These are phyloP conservation scores for Habroteleia sp. DNA, from an alignment of 2,888 invertebrate genomes.

Conservation along the genomic window DNA sequence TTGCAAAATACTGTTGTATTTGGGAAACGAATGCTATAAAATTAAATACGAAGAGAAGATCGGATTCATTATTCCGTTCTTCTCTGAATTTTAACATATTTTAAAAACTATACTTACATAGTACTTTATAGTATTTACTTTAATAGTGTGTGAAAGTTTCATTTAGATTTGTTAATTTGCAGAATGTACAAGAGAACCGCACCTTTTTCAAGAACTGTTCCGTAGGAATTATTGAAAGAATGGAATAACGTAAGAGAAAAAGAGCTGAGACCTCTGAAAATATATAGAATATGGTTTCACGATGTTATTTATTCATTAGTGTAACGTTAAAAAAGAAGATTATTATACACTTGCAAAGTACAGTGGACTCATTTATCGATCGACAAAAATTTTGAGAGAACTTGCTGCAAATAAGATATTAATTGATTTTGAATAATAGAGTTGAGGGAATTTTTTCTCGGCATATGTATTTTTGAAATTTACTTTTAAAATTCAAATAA, in stretches of 20 bases:
- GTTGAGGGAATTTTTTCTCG: no score
- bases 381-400: no score
- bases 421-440: no score
- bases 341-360: no score
- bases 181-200: slow-evolving; percentile 12
- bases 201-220: slow-evolving; percentile 5
- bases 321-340: no score
- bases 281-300: no score
- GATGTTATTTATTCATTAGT: no score
- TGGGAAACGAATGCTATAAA: slow-evolving; percentile 16
- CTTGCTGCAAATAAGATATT: no score
- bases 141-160: slow-evolving; percentile 24
- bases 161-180: slow-evolving; percentile 22
- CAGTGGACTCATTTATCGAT: no score
- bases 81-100: slow-evolving; percentile 18
- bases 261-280: not conserved
- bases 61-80: slow-evolving; percentile 5
- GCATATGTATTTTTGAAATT: no score
- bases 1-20: not conserved
- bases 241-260: not conserved
- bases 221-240: not conserved
- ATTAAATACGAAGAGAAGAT: not conserved
- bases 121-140: slow-evolving; percentile 7
- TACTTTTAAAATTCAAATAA: no score
- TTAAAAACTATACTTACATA: slow-evolving; percentile 18